Base-by-base conservation (phyloP, 2,888 invertebrate species). In the Cheilosia scutellata region DNA sequence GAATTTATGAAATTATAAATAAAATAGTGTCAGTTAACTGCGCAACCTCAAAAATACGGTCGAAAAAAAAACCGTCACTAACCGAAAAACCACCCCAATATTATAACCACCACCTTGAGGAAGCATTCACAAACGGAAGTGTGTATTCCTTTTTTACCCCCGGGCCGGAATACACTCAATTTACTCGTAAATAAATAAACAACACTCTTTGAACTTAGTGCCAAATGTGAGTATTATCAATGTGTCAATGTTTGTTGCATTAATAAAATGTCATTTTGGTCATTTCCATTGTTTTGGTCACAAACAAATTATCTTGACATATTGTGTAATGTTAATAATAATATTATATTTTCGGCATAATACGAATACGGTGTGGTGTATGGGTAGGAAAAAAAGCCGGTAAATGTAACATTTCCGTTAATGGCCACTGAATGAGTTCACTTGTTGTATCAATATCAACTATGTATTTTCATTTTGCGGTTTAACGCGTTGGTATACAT, bases 21-120 rank as follows among this genome's bases (percentile, higher is more conserved):
- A 16, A 33, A 60, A 27, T 37, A 51, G 25, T 7, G n/a, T 31
- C 42, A 57, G 4, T 65, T 68, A 47, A 80, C 66, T 80, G 79
- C 84, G 84, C 84, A 84, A 65, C 60, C 40, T 80, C 74, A 11
- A 20, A 42, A 53, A 37, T 11, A 9, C 11, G 37, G 20, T 49
- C 16, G 4, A 58, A n/a, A 33, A 60, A n/a, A n/a, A 29, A n/a
- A 29, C 49, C 53, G 68, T 47, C 60, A 70, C 47, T 63, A 55
- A 47, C 20, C 49, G 29, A 42, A n/a, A 27, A 66, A 40, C 71
- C 68, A 57, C 74, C 68, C 53, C 57, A 80, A 75, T 65, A 4
- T 44, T 6, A 42, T 33, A 16, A 13, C 11, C 47, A 42, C 33
- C 25, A 13, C n/a, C 47, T 55, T 71, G 70, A 80, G 84, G 75